Evolutionary conservation across 2,888 invertebrate genomes (phyloP).

Genomic region (Meiosimyza decipiens): DNA sequence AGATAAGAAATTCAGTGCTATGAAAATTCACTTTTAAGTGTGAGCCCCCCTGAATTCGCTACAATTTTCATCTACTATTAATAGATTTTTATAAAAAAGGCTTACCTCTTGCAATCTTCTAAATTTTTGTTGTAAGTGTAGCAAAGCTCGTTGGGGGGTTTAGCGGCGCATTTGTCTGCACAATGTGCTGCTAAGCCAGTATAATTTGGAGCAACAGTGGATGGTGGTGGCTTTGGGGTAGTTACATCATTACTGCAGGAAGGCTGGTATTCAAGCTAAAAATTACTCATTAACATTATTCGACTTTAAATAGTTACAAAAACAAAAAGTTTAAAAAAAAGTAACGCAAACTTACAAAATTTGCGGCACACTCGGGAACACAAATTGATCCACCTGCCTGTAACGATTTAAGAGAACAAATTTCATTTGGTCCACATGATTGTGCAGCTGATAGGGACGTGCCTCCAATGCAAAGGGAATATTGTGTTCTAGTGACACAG

Average conservation of each 20-base stretch:
- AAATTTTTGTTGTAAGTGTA: too few species aligned
- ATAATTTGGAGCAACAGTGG: background rate
- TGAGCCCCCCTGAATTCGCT: too few species aligned
- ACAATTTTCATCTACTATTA: too few species aligned
- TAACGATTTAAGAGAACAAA: conserved; percentile 13
- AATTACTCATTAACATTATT: background rate
- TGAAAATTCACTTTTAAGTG: too few species aligned
- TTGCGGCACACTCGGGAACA: conserved; percentile 2
- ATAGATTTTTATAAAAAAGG: too few species aligned
- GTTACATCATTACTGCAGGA: conserved; percentile 25
- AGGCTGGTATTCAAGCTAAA: conserved; percentile 1
- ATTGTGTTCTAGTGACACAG: conserved; percentile 21
- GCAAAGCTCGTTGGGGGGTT: background rate
- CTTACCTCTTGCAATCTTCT: too few species aligned
- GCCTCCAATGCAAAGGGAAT: background rate
- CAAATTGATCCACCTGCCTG: background rate
- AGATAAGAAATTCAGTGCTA: too few species aligned
- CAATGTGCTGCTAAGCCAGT: background rate
- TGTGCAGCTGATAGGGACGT: background rate
- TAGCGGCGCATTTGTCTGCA: background rate
- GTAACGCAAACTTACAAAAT: background rate
- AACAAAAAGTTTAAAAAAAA: background rate
- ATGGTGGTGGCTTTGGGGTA: conserved; percentile 18
- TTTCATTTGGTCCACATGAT: background rate
- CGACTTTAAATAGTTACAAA: background rate